Percentiles rank a stretch among this genome's conserved stretches.
phyloP scores from a whole-genome alignment of 2,888 invertebrate genomes.

The Rhagonycha lutea region DNA sequence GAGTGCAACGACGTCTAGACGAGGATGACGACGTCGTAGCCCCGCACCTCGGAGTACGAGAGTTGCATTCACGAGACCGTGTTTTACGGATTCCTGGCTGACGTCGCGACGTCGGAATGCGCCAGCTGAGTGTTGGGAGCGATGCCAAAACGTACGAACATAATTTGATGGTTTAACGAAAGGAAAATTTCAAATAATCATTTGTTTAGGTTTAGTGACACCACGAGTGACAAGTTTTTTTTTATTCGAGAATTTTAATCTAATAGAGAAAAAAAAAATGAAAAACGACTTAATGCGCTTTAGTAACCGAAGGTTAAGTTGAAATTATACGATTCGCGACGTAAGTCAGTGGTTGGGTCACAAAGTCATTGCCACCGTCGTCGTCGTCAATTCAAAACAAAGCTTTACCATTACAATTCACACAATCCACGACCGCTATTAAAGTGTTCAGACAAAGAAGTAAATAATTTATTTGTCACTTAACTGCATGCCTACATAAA shows the following conservation, averaged over 20 bases:
- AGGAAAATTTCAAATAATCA: constrained; percentile 7
- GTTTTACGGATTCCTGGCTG: constrained; percentile 18
- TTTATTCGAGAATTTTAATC: constrained; percentile 3
- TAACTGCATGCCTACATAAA: not conserved
- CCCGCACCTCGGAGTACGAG: constrained; percentile 12
- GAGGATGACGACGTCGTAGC: constrained; percentile 8
- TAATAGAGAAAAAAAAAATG: not conserved
- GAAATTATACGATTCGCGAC: not conserved
- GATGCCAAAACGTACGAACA: constrained; percentile 7
- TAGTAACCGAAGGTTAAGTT: not conserved
- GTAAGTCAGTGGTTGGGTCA: constrained; percentile 17
- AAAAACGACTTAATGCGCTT: not conserved
- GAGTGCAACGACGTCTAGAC: constrained; percentile 27
- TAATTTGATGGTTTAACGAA: constrained; percentile 7
- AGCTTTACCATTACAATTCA: constrained; percentile 12
- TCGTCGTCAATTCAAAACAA: constrained; percentile 20
- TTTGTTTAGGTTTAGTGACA: constrained; percentile 19
- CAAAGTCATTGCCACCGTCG: constrained; percentile 24
- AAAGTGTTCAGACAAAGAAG: constrained; percentile 15
- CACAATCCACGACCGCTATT: constrained; percentile 16
- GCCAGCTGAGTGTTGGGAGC: constrained; percentile 12
- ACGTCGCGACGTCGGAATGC: constrained; percentile 25
- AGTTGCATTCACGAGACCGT: constrained; percentile 26
- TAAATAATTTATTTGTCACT: not conserved
- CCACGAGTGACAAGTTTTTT: not conserved